Evolutionary conservation across 2,113 vertebrate genomes (phyloP), one percentile per base, ranked within the genome.

Genomic region (Mastomys coucha): DNA sequence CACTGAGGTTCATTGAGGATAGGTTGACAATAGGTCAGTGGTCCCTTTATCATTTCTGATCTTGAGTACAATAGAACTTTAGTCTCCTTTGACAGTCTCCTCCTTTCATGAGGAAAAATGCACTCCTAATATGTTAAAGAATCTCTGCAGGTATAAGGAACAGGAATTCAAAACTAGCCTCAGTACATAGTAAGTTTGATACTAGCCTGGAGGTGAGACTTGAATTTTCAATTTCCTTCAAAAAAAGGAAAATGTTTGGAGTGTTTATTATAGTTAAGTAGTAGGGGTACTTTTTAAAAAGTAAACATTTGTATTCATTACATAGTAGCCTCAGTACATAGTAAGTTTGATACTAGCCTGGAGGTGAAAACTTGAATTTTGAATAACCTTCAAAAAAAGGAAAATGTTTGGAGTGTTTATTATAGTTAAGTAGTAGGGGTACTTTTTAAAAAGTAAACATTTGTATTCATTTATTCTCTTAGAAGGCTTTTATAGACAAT

Each of bases 191-290:
- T 19, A 85, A 45, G 14, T 65, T 85, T 31, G 39, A 85, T 26
- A 31, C 14, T 49, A 85, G 39, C 39, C 39, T 65, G 14, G 1
- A 67, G 1, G 2, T 45, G 24, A 67, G 2, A 4, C 26, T 49
- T 87, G 28, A 45, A 45, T 45, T 45, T 45, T 45, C 3, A 45
- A 45, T 45, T 45, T 45, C 45, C 45, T 6, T 65, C 2, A 10
- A 39, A 90, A 87, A 60, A 81, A 39, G 11, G 13, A 33, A 22
- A 24, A 81, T 28, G 63, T 86, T 58, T 19, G 22, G 49, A 1
- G n/a, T n/a, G 8, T 93, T 96, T 91, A 56, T 82, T 42, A 85
- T 11, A 81, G 36, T 12, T 78, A 53, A 89, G 19, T 58, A 88
- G 56, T 65, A 81, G 2, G 7, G 2, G 0, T 80, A 42, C 51